Conservation (phyloP, 2,888 invertebrate species). For the Tetropium fuscum region DNA sequence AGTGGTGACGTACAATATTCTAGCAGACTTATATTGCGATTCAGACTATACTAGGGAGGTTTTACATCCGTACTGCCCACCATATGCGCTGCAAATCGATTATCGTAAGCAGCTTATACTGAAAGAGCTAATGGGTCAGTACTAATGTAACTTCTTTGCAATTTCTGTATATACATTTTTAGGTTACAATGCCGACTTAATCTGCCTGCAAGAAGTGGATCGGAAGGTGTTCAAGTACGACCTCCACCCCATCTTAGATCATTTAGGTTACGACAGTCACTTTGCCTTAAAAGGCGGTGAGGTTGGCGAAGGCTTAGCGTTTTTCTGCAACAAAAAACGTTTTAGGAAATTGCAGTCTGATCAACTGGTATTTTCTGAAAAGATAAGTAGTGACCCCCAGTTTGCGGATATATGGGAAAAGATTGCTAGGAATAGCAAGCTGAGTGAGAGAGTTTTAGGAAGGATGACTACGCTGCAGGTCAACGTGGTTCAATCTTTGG, state of each 20-base stretch:
- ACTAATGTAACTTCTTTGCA: background rate
- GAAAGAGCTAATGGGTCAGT: slow-evolving; percentile 83
- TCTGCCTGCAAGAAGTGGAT: slow-evolving; percentile 96
- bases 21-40: slow-evolving; percentile 93
- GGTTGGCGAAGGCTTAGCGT: slow-evolving; percentile 85
- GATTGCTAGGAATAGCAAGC: slow-evolving; percentile 70
- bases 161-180: slow-evolving; percentile 23
- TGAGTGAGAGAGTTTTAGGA: slow-evolving; percentile 71
- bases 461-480: slow-evolving; percentile 78
- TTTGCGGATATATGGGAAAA: slow-evolving; percentile 73
- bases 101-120: slow-evolving; percentile 89
- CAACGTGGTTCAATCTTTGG: slow-evolving; percentile 70
- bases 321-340: slow-evolving; percentile 78
- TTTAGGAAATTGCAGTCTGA: slow-evolving; percentile 72
- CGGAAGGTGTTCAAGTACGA: slow-evolving; percentile 77
- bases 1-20: slow-evolving; percentile 88
- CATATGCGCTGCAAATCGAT: slow-evolving; percentile 83
- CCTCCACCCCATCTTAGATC: slow-evolving; percentile 72
- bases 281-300: slow-evolving; percentile 80
- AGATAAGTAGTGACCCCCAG: slow-evolving; percentile 67
- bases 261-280: slow-evolving; percentile 71
- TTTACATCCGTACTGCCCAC: slow-evolving; percentile 88
- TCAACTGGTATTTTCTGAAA: slow-evolving; percentile 72
- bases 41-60: slow-evolving; percentile 71
- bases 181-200: slow-evolving; percentile 91